Evolutionary conservation across 2,797 vertebrate species (phyloP).

Genomic region (Hephaestus fuliginosus): DNA sequence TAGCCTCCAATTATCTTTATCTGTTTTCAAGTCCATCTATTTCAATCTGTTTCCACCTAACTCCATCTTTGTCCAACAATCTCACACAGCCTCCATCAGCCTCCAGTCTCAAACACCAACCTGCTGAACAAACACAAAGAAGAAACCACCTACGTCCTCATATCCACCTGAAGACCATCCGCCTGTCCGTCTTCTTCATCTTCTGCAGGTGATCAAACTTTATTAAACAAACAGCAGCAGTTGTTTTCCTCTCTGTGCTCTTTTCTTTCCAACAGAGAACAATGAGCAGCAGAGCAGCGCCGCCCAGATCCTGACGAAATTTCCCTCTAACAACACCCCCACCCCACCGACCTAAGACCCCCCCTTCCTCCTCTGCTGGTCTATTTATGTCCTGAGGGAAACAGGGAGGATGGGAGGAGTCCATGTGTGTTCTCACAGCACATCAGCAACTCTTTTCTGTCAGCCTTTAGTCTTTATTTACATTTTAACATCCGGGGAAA

Average conservation of each 20-base stretch:
- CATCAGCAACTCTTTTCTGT: not conserved
- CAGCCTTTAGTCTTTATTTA: not conserved
- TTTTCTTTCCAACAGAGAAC: conserved; percentile 70
- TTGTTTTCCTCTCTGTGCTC: conserved; percentile 25
- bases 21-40: no score
- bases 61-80: no score
- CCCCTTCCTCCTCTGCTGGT: conserved; percentile 13
- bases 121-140: conserved; percentile 5
- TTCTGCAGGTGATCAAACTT: conserved; percentile 14
- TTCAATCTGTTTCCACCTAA: no score
- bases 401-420: conserved; percentile 76
- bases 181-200: not conserved
- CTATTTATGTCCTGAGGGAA: conserved; percentile 79
- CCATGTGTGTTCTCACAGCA: not conserved
- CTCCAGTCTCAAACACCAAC: no score
- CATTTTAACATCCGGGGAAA: not conserved
- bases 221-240: conserved; percentile 1
- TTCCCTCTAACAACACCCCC: conserved; percentile 65
- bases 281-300: conserved; percentile 73
- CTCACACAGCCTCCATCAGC: not conserved
- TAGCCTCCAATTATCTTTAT: no score
- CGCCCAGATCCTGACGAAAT: conserved; percentile 73
- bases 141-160: conserved; percentile 71
- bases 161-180: conserved; percentile 47
- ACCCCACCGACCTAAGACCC: conserved; percentile 9